phyloP scores from a whole-genome alignment of 2,888 invertebrate genomes.

The Harpalus rufipes region DNA sequence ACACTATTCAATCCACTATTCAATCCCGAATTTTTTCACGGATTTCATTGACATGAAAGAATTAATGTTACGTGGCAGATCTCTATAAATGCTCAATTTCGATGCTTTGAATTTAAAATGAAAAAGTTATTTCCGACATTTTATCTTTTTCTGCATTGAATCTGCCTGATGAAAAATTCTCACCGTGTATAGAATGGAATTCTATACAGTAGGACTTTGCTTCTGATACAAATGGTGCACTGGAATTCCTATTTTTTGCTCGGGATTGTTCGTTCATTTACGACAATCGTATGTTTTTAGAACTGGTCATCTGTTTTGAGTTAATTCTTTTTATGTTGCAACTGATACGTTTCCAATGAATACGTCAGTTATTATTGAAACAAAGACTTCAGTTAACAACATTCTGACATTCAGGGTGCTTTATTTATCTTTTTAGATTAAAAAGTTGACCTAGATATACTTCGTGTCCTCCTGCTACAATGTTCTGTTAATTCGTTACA shows the following conservation, averaged over 20 bases:
- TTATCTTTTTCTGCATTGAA: constrained; percentile 46
- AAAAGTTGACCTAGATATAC: not conserved
- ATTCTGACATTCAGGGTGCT: not conserved
- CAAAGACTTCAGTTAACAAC: not conserved
- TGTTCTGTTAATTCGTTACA: not conserved
- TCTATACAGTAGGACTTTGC: constrained; percentile 8
- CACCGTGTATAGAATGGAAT: constrained; percentile 33
- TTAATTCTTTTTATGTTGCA: not conserved
- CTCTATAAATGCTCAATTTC: constrained; percentile 53
- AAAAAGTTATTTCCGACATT: constrained; percentile 52
- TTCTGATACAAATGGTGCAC: constrained; percentile 14
- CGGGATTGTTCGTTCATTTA: constrained; percentile 32
- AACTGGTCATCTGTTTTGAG: not conserved
- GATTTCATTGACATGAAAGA: constrained; percentile 54
- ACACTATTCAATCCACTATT: constrained; percentile 18
- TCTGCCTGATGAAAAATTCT: constrained; percentile 53
- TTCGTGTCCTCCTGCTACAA: not conserved
- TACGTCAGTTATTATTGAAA: constrained; percentile 12
- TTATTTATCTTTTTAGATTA: not conserved
- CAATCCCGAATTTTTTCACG: constrained; percentile 12
- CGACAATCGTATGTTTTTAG: constrained; percentile 16
- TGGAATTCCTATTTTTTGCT: constrained; percentile 13
- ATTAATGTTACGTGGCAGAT: constrained; percentile 48
- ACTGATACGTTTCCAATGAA: not conserved
- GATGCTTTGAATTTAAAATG: constrained; percentile 51